Conservation (phyloP, 1,140 invertebrate genomes). For the Chironomus striatipennis region DNA sequence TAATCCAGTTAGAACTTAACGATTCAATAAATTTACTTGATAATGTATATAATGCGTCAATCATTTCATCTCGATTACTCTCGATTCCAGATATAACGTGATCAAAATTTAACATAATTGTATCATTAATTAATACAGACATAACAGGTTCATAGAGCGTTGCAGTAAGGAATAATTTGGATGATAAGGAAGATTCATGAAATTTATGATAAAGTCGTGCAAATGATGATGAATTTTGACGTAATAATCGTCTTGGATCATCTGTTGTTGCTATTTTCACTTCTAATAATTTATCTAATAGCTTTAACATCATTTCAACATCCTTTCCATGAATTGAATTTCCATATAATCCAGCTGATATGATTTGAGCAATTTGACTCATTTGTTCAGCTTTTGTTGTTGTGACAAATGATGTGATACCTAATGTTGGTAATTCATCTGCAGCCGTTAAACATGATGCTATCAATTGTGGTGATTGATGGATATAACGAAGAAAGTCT, state of each 20-base stretch:
- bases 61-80: conserved; percentile 62
- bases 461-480: conserved; percentile 70
- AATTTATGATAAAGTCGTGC: conserved; percentile 81
- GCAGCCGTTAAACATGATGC: conserved; percentile 72
- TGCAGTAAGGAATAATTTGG: conserved; percentile 86
- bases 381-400: conserved; percentile 47
- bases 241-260: conserved; percentile 73
- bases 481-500: conserved; percentile 67
- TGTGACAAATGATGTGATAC: not conserved
- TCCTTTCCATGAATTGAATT: conserved; percentile 74
- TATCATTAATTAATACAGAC: conserved; percentile 85
- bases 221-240: conserved; percentile 81
- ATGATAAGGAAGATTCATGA: conserved; percentile 82
- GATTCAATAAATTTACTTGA: conserved; percentile 75
- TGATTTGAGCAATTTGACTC: conserved; percentile 56
- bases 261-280: conserved; percentile 71
- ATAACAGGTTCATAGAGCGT: conserved; percentile 87
- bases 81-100: conserved; percentile 61
- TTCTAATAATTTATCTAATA: conserved; percentile 73
- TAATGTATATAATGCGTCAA: conserved; percentile 70
- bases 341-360: conserved; percentile 76
- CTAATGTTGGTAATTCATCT: conserved; percentile 50
- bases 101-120: conserved; percentile 87
- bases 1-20: conserved; percentile 78
- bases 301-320: conserved; percentile 63